These are phyloP conservation scores for Perognathus longimembris DNA, from an alignment of 2,113 vertebrate genomes.

Conservation along the genomic window DNA sequence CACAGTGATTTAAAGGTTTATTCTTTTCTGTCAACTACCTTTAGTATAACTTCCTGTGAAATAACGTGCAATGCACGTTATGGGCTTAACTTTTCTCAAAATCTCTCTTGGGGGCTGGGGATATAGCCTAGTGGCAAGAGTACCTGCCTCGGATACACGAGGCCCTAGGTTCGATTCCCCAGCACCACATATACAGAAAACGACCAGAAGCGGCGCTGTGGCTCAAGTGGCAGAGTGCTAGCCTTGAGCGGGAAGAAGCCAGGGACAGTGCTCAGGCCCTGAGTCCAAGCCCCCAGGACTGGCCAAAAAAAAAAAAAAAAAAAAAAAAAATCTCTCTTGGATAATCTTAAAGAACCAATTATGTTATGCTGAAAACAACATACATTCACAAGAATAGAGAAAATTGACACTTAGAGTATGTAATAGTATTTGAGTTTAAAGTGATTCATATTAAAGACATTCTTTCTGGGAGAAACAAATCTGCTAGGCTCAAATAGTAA, in stretches of 20 bases:
- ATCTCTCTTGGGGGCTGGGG: constrained; percentile 18
- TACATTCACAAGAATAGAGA: constrained; percentile 23
- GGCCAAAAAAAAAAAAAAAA: too few relatives aligned
- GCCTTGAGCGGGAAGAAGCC: too few relatives aligned
- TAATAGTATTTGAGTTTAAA: not conserved
- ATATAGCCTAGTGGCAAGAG: too few relatives aligned
- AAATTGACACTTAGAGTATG: not conserved
- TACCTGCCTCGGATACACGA: too few relatives aligned
- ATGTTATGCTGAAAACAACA: not conserved
- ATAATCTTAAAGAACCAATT: not conserved
- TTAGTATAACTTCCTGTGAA: not conserved
- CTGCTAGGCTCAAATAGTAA: not conserved
- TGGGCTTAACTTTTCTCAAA: not conserved
- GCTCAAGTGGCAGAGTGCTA: too few relatives aligned
- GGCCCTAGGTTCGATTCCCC: too few relatives aligned
- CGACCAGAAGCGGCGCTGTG: too few relatives aligned
- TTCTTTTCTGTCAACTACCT: not conserved
- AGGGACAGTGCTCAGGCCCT: too few relatives aligned
- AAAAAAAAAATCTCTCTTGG: not conserved
- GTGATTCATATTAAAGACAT: not conserved
- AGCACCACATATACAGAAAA: too few relatives aligned
- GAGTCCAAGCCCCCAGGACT: too few relatives aligned
- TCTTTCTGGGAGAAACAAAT: not conserved
- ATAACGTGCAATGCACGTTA: constrained; percentile 47
- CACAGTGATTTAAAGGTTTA: too few relatives aligned